Evolutionary conservation across 2,797 vertebrate species (phyloP), one percentile per base, ranked within the genome.

Genomic region (Scyliorhinus canicula): DNA sequence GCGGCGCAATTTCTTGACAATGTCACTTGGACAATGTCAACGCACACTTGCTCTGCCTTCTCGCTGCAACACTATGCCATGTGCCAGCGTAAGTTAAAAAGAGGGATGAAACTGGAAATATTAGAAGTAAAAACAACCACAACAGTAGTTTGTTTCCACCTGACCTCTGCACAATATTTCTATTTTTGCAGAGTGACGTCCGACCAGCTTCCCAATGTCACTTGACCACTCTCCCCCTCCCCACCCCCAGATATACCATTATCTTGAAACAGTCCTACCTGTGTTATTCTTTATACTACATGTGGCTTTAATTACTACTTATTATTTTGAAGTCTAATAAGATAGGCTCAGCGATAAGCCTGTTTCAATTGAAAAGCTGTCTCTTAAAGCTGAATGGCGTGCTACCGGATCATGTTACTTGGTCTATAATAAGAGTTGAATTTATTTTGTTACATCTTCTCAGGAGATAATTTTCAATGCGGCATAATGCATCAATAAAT

Each of bases 211-310:
- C 19, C 40, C 44, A 47, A 8, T 74, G 71, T 74, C n/a, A 74
- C n/a, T 74, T 74, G 31, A 47, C 21, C 84, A 47, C 50, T n/a
- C n/a, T n/a, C n/a, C n/a, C n/a, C n/a, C n/a, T n/a, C n/a, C n/a
- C n/a, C 26, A 12, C 11, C 11, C 52, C 50, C 4, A 57, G 26
- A 14, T 52, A 57, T 88, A 11, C 9, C 57, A 35, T 57, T 57
- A 88, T 14, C 85, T 57, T 88, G 31, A 88, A 88, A 88, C 52
- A 88, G 50, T 35, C 52, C 6, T 35, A 57, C 57, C 88, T 91
- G 88, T 91, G 55, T 63, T 91, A 40, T 63, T 63, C 88, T 91
- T 60, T 63, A 44, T 35, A 67, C 31, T 93, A 65, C 91, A 69
- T 69, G 65, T 12, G 3, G 12, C 8, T 93, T 69, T 93, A 93